These are phyloP conservation scores for Betta splendens DNA, from an alignment of 2,797 vertebrate genomes.

Conservation along the genomic window DNA sequence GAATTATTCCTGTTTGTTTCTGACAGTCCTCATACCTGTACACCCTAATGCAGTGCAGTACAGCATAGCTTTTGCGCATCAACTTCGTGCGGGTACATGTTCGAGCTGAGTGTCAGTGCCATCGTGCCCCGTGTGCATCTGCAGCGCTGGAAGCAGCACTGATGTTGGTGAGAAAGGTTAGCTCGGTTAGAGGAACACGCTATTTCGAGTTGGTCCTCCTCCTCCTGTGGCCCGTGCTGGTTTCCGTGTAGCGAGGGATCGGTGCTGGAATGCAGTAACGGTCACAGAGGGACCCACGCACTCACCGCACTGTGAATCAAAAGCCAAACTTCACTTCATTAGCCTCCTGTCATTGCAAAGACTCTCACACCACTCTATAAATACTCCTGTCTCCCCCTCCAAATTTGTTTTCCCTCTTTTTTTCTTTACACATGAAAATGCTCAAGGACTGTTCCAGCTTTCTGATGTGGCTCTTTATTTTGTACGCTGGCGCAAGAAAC, in stretches of 20 bases:
- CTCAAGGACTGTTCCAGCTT: conserved; percentile 76
- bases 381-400: conserved; percentile 78
- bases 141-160: conserved; percentile 31
- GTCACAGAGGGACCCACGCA: conserved; percentile 72
- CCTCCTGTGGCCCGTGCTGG: conserved; percentile 57
- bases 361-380: conserved; percentile 83
- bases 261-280: conserved; percentile 73
- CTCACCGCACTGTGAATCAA: conserved; percentile 80
- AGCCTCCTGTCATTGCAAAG: conserved; percentile 79
- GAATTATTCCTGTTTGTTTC: too few species aligned
- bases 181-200: conserved; percentile 60
- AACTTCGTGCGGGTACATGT: conserved; percentile 4
- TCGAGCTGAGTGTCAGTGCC: conserved; percentile 17
- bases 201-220: conserved; percentile 64
- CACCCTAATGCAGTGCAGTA: too few species aligned
- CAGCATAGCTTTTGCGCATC: background rate
- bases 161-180: conserved; percentile 59
- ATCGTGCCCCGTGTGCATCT: conserved; percentile 22
- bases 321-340: conserved; percentile 79
- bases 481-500: conserved; percentile 80
- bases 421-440: conserved; percentile 81
- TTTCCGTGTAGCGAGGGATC: conserved; percentile 69
- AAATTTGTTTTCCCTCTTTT: conserved; percentile 83
- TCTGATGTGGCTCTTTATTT: conserved; percentile 87
- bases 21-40: too few species aligned